Evolutionary conservation across 2,797 vertebrate species (phyloP).

Genomic region (Pagetopsis macropterus): DNA sequence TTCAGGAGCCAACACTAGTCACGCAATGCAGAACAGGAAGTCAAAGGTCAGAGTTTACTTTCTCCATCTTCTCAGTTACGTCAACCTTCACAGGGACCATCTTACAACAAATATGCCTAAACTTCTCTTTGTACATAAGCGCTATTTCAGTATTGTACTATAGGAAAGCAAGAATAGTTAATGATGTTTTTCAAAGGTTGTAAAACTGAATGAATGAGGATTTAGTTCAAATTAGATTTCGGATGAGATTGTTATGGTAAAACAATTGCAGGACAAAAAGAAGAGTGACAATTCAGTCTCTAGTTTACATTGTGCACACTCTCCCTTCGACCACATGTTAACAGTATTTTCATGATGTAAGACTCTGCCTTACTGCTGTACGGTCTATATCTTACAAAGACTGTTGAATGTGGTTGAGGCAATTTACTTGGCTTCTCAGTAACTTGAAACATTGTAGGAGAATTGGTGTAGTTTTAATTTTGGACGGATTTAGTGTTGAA

Average conservation of each 20-base stretch:
- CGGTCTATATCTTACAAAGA: not conserved
- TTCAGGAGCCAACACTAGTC: constrained; percentile 65
- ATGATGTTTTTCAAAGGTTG: not conserved
- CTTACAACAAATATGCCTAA: constrained; percentile 21
- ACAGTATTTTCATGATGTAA: constrained; percentile 1
- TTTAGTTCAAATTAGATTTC: not conserved
- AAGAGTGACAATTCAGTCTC: not conserved
- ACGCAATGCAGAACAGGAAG: constrained; percentile 72
- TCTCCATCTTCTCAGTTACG: constrained; percentile 39
- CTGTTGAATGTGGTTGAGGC: not conserved
- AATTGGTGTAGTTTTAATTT: not conserved
- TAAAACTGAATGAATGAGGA: not conserved
- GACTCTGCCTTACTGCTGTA: not conserved
- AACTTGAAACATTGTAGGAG: not conserved
- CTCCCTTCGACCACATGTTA: constrained; percentile 12
- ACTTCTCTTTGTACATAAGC: not conserved
- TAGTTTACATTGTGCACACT: not conserved
- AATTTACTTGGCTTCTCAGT: not conserved
- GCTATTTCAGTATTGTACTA: not conserved
- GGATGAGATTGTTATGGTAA: not conserved
- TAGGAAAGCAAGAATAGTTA: not conserved
- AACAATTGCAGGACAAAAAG: constrained; percentile 6
- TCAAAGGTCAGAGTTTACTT: constrained; percentile 64
- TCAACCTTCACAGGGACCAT: constrained; percentile 7
- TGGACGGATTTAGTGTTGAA: not conserved